phyloP scores from a whole-genome alignment of 35 echinoderm and acorn worm species.

The Acanthaster planci region DNA sequence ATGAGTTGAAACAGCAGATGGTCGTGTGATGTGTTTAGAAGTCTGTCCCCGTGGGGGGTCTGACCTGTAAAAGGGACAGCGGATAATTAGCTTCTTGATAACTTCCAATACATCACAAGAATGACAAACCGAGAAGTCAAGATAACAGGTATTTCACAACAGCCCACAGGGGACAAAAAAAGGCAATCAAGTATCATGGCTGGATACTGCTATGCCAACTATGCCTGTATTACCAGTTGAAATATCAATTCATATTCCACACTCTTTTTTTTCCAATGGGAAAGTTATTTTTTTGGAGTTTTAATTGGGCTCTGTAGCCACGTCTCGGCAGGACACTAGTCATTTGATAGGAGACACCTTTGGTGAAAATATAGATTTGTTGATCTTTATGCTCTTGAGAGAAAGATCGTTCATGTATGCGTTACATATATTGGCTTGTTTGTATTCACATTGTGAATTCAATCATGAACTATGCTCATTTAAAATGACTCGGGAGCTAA shows the following conservation, averaged over 20 bases:
- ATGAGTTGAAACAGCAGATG: slow-evolving; percentile 27
- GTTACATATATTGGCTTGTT: no score
- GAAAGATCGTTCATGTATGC: no score
- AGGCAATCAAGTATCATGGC: slow-evolving; percentile 24
- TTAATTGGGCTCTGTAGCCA: slow-evolving; percentile 1
- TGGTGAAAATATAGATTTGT: neutral
- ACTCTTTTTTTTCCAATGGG: neutral
- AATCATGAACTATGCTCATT: no score
- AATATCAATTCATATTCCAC: neutral
- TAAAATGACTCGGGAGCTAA: no score
- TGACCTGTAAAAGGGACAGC: neutral
- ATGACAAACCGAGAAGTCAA: neutral
- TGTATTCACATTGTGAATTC: no score
- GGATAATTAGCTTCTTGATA: slow-evolving; percentile 14
- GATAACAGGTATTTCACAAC: neutral
- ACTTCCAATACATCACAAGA: neutral
- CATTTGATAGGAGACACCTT: slow-evolving; percentile 16
- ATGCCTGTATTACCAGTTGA: neutral
- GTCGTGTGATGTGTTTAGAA: neutral
- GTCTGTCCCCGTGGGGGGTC: neutral
- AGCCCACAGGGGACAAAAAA: neutral
- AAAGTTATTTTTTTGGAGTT: slow-evolving; percentile 16
- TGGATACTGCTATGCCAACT: slow-evolving; percentile 16
- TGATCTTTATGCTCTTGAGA: no score
- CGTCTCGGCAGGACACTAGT: neutral